Base-by-base conservation (phyloP, 2,113 vertebrate species). In the Stercorarius parasiticus region DNA sequence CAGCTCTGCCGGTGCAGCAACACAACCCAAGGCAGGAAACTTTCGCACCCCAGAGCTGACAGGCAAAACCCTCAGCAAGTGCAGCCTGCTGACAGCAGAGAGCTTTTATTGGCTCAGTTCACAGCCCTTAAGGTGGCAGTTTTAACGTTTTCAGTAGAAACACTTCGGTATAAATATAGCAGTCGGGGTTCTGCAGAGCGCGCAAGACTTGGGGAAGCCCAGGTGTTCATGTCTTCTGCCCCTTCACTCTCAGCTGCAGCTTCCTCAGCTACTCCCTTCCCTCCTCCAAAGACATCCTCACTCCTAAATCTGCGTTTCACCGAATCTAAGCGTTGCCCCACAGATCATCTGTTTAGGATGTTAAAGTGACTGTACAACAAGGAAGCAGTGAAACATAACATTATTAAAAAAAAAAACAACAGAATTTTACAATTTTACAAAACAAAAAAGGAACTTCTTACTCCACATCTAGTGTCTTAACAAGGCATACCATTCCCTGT, bases 11-110 rank as follows among this genome's bases (percentile, higher is more conserved):
- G 0, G 32, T 23, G 43, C 42, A 86, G 47, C 26, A 32, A 18
- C 42, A 47, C 56, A 77, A 13, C 10, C 38, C 40, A 50, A 50
- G 34, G 58, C 58, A 77, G 56, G 36, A 86, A 93, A 69, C 9
- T 26, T 21, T 77, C 0, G 0, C 49, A 49, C 5, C 26, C 71
- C 42, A 34, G 29, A 76, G 74, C 10, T 0, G 0, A 72, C 32
- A 79, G 56, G 26, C 17, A 47, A 90, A 83, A 72, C 32, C 49
- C 47, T 43, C 66, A 52, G 4, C 40, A 59, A 64, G 26, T 6
- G 8, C 76, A 80, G 80, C 71, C 27, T 59, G 62, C 49, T 55
- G 66, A 43, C 11, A 29, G 34, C 11, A 65, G 42, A 88, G 32
- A 65, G 36, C 71, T 93, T 59, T 59, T 38, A 42, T 15, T 36